These are phyloP conservation scores for Ptilonorhynchus violaceus DNA, from an alignment of 2,113 vertebrate species.

Conservation along the genomic window DNA sequence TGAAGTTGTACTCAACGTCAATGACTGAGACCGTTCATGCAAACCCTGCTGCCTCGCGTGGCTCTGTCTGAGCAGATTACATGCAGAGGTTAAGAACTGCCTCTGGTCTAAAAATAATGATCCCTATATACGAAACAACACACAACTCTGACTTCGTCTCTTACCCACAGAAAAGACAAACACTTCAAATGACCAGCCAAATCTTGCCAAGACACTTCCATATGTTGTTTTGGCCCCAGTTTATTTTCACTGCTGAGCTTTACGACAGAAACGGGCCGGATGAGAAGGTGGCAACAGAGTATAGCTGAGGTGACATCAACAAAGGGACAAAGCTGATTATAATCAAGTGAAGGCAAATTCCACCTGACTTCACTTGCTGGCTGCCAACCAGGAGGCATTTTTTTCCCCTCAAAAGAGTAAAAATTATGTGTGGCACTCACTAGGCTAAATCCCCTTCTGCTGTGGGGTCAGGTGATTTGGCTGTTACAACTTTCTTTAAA, in stretches of 20 bases:
- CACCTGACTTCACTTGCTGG: neutral
- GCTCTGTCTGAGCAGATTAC: slow-evolving; percentile 50
- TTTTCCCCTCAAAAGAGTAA: neutral
- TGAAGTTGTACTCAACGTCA: neutral
- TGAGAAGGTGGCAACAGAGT: neutral
- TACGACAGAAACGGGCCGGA: neutral
- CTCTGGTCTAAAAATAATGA: slow-evolving; percentile 66
- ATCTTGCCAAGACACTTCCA: neutral
- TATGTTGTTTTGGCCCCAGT: neutral
- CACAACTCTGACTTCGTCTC: neutral
- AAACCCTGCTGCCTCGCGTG: neutral
- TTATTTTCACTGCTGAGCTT: neutral
- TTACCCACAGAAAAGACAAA: neutral
- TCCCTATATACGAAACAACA: neutral
- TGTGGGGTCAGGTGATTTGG: neutral
- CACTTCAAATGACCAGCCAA: neutral
- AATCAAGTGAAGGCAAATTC: slow-evolving; percentile 18
- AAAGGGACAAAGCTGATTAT: slow-evolving; percentile 24
- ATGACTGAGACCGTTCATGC: neutral
- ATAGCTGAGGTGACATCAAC: neutral
- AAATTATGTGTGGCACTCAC: neutral
- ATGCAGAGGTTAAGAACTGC: slow-evolving; percentile 42
- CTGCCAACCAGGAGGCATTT: neutral
- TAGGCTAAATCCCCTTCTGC: neutral
- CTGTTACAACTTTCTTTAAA: neutral